A percentile compares a stretch with the other conserved stretches of the same genome.
These are phyloP conservation scores for Trypoxylus dichotomus DNA, from an alignment of 1,140 invertebrate genomes.

Conservation along the genomic window DNA sequence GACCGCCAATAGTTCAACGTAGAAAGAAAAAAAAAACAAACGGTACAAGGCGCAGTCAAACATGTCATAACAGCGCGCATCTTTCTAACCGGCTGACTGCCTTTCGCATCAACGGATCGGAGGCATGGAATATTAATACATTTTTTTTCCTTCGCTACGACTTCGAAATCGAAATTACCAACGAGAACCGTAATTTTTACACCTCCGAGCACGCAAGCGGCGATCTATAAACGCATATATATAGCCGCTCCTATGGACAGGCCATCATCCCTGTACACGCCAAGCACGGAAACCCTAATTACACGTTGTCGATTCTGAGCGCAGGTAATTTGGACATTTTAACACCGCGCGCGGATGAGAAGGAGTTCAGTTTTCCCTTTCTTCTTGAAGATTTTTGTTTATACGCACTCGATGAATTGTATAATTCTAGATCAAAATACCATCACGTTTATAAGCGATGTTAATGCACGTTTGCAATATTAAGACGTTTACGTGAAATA, in stretches of 20 bases:
- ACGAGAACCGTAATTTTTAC: slow-evolving; percentile 14
- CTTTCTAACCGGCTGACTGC: not conserved
- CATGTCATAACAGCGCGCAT: not conserved
- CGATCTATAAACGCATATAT: not conserved
- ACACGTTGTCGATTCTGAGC: slow-evolving; percentile 10
- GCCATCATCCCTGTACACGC: not conserved
- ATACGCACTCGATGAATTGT: too few relatives aligned
- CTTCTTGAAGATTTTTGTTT: too few relatives aligned
- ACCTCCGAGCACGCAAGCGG: not conserved
- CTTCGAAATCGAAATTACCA: not conserved
- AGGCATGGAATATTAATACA: not conserved
- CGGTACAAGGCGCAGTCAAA: not conserved
- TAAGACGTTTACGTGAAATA: too few relatives aligned
- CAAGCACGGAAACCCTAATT: slow-evolving; percentile 12
- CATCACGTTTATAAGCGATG: too few relatives aligned
- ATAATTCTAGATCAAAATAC: too few relatives aligned
- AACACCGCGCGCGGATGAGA: slow-evolving; percentile 11
- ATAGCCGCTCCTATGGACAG: not conserved
- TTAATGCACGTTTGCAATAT: too few relatives aligned
- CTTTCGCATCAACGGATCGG: not conserved
- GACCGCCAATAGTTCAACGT: not conserved
- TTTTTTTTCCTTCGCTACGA: not conserved
- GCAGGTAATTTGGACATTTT: slow-evolving; percentile 21
- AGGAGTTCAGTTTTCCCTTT: too few relatives aligned
- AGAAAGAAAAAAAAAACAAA: not conserved